Conservation (phyloP, 2,888 invertebrate genomes). For the Muscina levida region DNA sequence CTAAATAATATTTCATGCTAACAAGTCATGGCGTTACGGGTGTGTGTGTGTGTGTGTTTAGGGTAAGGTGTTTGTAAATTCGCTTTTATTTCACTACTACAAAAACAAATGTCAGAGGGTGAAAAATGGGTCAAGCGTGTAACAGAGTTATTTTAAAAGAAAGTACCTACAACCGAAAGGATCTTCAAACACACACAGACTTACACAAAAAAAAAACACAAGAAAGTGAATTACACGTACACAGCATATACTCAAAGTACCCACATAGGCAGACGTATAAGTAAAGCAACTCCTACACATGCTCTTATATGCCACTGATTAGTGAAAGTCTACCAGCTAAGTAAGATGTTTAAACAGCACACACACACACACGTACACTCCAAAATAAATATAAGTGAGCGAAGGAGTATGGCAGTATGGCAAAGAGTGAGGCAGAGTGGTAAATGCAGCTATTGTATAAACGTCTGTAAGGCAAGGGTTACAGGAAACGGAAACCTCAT, state of each 20-base stretch:
- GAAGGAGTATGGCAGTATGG: not conserved
- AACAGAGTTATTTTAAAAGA: slow-evolving; percentile 55
- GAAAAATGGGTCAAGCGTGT: slow-evolving; percentile 60
- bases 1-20: too few species aligned
- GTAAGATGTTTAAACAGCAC: too few species aligned
- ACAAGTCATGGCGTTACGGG: too few species aligned
- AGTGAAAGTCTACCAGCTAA: not conserved
- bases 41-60: too few species aligned
- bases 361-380: not conserved
- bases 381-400: not conserved
- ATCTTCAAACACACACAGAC: not conserved
- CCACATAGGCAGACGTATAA: not conserved
- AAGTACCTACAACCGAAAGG: slow-evolving; percentile 16
- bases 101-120: too few species aligned
- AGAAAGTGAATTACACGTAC: not conserved
- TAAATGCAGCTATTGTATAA: not conserved
- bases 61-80: too few species aligned
- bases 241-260: not conserved
- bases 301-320: not conserved
- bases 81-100: too few species aligned
- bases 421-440: not conserved
- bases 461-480: not conserved
- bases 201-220: not conserved
- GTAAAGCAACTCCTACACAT: not conserved
- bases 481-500: slow-evolving; percentile 33